phyloP scores from a whole-genome alignment of 1,140 invertebrate species.

The Saxidomus purpurata region DNA sequence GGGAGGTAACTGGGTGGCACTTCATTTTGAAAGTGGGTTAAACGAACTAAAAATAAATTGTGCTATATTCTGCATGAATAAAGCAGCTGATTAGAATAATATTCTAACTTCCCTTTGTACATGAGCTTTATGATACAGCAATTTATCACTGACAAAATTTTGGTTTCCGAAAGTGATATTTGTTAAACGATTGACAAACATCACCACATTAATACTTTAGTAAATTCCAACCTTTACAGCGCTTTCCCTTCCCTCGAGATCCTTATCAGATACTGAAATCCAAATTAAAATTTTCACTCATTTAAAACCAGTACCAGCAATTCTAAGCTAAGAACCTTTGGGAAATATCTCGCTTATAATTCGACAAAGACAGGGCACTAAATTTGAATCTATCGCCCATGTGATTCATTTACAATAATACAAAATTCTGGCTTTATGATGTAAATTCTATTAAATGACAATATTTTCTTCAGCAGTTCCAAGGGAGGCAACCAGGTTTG shows the following conservation, averaged over 20 bases:
- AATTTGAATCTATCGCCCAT: constrained; percentile 1
- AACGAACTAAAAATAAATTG: no score
- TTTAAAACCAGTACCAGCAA: constrained; percentile 18
- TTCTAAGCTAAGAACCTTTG: background rate
- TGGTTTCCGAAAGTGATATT: background rate
- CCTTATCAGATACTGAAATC: constrained; percentile 13
- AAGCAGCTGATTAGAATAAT: no score
- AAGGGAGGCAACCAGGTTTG: constrained; percentile 33
- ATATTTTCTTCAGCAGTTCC: constrained; percentile 11
- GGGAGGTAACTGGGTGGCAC: no score
- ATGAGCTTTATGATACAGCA: background rate
- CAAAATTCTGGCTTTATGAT: constrained; percentile 19
- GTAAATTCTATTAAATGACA: constrained; percentile 51
- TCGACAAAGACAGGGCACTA: background rate
- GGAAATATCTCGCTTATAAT: constrained; percentile 4
- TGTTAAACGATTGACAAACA: background rate
- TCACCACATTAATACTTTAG: background rate
- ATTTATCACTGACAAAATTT: constrained; percentile 22
- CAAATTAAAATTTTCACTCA: constrained; percentile 34
- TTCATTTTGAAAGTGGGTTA: no score
- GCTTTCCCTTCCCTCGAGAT: background rate
- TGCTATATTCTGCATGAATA: no score
- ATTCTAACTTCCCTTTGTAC: no score
- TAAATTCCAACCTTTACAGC: background rate
- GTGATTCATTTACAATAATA: constrained; percentile 33